phyloP scores from a whole-genome alignment of 2,113 vertebrate genomes.

The Scomber scombrus region DNA sequence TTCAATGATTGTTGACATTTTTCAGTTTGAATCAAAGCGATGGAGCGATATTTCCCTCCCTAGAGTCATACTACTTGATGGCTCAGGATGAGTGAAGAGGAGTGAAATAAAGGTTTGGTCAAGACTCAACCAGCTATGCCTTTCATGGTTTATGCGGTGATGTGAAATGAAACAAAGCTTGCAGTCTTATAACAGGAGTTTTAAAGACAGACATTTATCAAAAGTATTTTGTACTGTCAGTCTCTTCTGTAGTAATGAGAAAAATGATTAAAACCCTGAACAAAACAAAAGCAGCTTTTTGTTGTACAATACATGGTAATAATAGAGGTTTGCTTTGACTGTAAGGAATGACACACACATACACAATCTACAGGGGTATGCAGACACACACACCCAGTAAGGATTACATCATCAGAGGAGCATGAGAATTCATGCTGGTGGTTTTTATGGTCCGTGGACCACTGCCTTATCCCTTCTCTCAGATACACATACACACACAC shows the following conservation, averaged over 20 bases:
- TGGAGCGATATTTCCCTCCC: no score
- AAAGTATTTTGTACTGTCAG: neutral
- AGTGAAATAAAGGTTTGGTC: constrained; percentile 2
- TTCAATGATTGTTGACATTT: no score
- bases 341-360: constrained; percentile 33
- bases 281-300: neutral
- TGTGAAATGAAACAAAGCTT: constrained; percentile 49
- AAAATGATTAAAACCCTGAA: neutral
- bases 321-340: constrained; percentile 22
- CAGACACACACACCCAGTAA: constrained; percentile 19
- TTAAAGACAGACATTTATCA: constrained; percentile 53
- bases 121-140: neutral
- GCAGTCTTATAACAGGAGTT: constrained; percentile 34
- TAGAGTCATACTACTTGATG: no score
- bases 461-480: constrained; percentile 59
- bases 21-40: no score
- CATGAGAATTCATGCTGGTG: constrained; percentile 68
- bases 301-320: constrained; percentile 6
- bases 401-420: constrained; percentile 72
- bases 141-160: neutral
- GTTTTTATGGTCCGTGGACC: constrained; percentile 65
- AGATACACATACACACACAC: constrained; percentile 37
- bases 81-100: neutral
- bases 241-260: neutral
- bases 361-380: neutral